These are phyloP conservation scores for Phengaris alcon DNA, from an alignment of 2,888 invertebrate genomes.

Conservation along the genomic window DNA sequence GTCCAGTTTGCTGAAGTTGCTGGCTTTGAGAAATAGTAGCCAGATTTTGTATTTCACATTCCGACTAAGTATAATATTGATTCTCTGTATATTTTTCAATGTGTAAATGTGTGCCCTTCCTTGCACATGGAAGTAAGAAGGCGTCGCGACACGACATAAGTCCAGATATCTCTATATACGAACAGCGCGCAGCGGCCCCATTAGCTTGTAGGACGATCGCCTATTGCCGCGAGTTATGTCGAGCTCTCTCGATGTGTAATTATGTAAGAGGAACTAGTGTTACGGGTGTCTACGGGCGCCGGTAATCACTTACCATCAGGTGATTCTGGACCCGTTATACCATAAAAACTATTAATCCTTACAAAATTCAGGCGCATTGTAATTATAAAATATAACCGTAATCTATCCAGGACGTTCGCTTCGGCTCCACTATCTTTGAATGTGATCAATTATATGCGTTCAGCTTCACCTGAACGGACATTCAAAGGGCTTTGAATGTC, in stretches of 20 bases:
- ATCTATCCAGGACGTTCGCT: background rate
- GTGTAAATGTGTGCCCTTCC: too few relatives aligned
- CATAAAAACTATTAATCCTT: background rate
- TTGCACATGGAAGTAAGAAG: too few relatives aligned
- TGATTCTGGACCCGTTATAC: too few relatives aligned
- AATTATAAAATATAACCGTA: background rate
- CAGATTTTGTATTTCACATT: background rate
- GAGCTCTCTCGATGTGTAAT: too few relatives aligned
- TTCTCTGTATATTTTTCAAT: background rate
- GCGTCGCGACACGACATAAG: too few relatives aligned
- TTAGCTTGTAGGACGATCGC: too few relatives aligned
- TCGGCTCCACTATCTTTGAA: background rate
- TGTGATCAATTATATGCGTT: constrained; percentile 23
- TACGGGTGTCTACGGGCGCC: too few relatives aligned
- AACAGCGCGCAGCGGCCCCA: too few relatives aligned
- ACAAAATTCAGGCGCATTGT: background rate
- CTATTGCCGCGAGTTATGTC: too few relatives aligned
- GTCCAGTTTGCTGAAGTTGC: constrained; percentile 28
- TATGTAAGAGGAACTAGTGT: too few relatives aligned
- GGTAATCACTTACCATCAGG: too few relatives aligned
- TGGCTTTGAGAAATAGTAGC: background rate
- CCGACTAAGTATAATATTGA: background rate
- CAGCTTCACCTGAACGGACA: constrained; percentile 21
- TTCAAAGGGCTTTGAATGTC: constrained; percentile 20
- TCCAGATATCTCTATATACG: too few relatives aligned